phyloP scores from a whole-genome alignment of 2,888 invertebrate species.

The Meliscaeva auricollis region DNA sequence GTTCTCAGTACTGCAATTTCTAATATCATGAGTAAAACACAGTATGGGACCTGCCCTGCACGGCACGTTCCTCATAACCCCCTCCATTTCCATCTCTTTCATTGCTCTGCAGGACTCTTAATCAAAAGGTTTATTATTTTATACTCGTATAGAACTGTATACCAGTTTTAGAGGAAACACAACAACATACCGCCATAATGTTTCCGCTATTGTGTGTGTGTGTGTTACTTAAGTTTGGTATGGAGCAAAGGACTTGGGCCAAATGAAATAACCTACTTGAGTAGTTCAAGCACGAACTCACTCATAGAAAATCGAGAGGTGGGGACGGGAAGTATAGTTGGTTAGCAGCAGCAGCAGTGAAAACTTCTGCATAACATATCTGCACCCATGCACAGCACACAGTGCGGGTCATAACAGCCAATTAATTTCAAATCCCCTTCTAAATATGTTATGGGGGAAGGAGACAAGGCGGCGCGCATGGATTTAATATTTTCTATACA shows the following conservation, averaged over 20 bases:
- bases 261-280: slow-evolving; percentile 37
- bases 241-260: background rate
- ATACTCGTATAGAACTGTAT: background rate
- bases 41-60: background rate
- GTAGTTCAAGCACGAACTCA: slow-evolving; percentile 66
- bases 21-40: slow-evolving; percentile 26
- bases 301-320: slow-evolving; percentile 5
- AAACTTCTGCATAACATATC: slow-evolving; percentile 24
- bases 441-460: background rate
- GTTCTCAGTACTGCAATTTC: slow-evolving; percentile 45
- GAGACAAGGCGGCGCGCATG: background rate
- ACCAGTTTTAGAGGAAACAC: background rate
- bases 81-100: too few species aligned
- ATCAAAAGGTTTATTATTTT: slow-evolving; percentile 26
- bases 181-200: slow-evolving; percentile 59
- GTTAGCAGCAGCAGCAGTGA: background rate
- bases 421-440: slow-evolving; percentile 51
- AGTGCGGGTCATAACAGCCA: slow-evolving; percentile 47
- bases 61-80: background rate
- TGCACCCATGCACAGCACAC: slow-evolving; percentile 35
- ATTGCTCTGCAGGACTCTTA: background rate
- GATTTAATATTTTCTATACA: slow-evolving; percentile 26
- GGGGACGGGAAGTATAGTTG: background rate
- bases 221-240: slow-evolving; percentile 34
- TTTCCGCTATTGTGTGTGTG: slow-evolving; percentile 11